Percentiles rank a stretch among this genome's conserved stretches.
phyloP scores from a whole-genome alignment of 2,888 invertebrate genomes.

The Coleophora deauratella region DNA sequence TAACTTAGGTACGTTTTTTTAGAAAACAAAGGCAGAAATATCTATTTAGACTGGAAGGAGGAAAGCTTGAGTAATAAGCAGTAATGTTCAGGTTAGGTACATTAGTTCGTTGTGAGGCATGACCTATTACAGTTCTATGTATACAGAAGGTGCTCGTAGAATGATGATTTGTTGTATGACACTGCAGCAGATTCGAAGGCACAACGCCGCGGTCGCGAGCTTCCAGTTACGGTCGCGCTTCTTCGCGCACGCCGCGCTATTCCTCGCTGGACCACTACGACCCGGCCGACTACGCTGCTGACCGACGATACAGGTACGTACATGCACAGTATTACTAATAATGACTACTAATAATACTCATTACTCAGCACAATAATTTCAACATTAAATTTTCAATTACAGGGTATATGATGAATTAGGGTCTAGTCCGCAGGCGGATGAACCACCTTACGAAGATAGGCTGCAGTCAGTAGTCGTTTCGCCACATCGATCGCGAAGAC shows the following conservation, averaged over 20 bases:
- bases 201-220: constrained; percentile 54
- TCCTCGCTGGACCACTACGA: constrained; percentile 62
- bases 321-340: too few relatives aligned
- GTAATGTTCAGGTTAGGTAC: too few relatives aligned
- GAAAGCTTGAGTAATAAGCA: too few relatives aligned
- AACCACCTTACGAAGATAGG: constrained; percentile 59
- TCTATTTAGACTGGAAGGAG: too few relatives aligned
- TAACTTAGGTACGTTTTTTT: too few relatives aligned
- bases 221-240: constrained; percentile 54
- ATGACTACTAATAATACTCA: too few relatives aligned
- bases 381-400: constrained; percentile 4
- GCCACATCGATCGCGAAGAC: constrained; percentile 57
- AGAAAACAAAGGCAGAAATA: too few relatives aligned
- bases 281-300: constrained; percentile 61
- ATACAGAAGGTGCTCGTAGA: too few relatives aligned
- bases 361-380: too few relatives aligned
- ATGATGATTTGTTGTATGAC: too few relatives aligned
- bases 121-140: too few relatives aligned
- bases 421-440: constrained; percentile 82
- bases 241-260: constrained; percentile 57
- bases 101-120: too few relatives aligned
- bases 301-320: constrained; percentile 61
- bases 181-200: constrained; percentile 22
- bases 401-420: constrained; percentile 66
- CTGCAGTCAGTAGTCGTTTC: constrained; percentile 73